Base-by-base conservation (phyloP, 2,888 invertebrate species). In the Altica lythri region DNA sequence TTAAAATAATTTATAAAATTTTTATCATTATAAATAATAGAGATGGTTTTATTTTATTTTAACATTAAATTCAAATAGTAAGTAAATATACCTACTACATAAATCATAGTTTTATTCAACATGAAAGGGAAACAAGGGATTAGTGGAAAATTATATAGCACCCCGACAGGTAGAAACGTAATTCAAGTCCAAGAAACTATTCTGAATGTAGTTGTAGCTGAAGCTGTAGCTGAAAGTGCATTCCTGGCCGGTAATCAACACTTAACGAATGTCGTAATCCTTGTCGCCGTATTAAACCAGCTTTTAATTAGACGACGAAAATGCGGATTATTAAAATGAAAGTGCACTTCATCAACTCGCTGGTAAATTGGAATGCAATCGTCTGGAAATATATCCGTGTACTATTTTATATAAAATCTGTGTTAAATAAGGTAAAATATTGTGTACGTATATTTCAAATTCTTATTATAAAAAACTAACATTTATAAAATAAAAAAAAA, bases 291-390 rank as follows among this genome's bases (percentile, higher is more conserved):
- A 59, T 56, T 56, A 56, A 52, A 54, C 53, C 49, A 18, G 52
- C 18, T 51, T 62, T 57, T 62, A 60, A 62, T 62, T 60, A 59
- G 55, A 57, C 18, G 22, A 49, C 40, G 49, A 40, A 47, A 49
- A 57, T 43, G 43, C 16, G 48, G 48, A 57, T 60, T 57, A 57
- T 50, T 50, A 53, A 50, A 40, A 45, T 48, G 54, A 46, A 57
- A 61, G 32, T 32, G 32, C 22, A 14, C 32, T 40, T 10, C 48
- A 48, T 48, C 30, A 48, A 48, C 40, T 32, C 49, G 10, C n/a
- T n/a, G n/a, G 19, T 22, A 27, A 53, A 53, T 51, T 51, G 44
- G 51, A 53, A 53, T 46, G 40, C 40, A 22, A 32, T 40, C 8
- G n/a, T n/a, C n/a, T n/a, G n/a, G n/a, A n/a, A n/a, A n/a, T n/a